Conservation (phyloP, 2,888 invertebrate genomes). For the Aphidius colemani region DNA sequence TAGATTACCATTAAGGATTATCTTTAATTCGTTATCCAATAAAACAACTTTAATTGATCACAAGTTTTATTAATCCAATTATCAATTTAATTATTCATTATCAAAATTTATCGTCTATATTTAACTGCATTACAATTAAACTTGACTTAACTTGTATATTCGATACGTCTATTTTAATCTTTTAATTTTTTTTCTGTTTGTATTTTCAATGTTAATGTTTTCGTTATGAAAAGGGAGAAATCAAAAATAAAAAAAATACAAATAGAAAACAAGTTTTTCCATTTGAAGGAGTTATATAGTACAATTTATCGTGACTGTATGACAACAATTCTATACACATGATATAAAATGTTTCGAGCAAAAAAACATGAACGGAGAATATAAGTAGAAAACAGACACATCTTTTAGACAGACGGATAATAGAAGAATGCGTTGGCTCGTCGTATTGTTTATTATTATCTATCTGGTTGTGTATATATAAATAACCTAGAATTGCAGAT, state of each 20-base stretch:
- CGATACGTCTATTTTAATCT: not conserved
- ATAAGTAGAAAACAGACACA: constrained; percentile 27
- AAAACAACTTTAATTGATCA: constrained; percentile 7
- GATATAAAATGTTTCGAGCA: not conserved
- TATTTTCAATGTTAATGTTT: not conserved
- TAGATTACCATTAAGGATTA: constrained; percentile 4
- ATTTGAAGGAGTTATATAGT: not conserved
- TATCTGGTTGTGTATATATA: constrained; percentile 15
- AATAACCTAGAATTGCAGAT: not conserved
- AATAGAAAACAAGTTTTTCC: too few relatives aligned
- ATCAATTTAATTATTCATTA: constrained; percentile 3
- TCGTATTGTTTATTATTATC: constrained; percentile 42
- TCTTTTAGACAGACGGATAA: constrained; percentile 35
- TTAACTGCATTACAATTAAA: too few relatives aligned
- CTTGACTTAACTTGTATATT: too few relatives aligned
- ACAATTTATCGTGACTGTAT: constrained; percentile 10
- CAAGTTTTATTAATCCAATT: constrained; percentile 14
- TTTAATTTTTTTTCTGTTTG: not conserved
- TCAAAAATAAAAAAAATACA: too few relatives aligned
- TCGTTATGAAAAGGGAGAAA: not conserved
- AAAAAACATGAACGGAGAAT: constrained; percentile 24
- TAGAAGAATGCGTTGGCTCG: constrained; percentile 38
- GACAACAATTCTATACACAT: not conserved
- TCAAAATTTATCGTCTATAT: too few relatives aligned
- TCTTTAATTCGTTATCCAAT: constrained; percentile 1